Percentiles rank a stretch among this genome's conserved stretches.
Conservation (phyloP, 2,888 invertebrate genomes). For the Zygogramma bicolorata region DNA sequence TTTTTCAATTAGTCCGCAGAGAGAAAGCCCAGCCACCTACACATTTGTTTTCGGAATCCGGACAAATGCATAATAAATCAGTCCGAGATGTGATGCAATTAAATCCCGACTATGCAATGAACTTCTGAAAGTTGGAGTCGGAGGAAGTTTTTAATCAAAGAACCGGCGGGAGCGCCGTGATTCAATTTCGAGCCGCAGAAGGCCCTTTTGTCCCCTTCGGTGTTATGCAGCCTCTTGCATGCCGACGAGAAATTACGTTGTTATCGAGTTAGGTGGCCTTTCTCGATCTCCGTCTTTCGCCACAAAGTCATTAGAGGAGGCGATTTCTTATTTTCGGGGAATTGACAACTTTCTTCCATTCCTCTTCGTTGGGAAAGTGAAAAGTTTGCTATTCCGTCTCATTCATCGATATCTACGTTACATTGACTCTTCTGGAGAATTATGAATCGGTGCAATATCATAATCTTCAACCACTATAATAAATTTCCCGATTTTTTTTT, state of each 20-base stretch:
- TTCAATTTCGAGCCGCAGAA: conserved; percentile 61
- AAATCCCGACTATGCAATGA: conserved; percentile 59
- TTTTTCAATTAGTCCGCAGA: conserved; percentile 11
- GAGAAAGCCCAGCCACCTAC: not conserved
- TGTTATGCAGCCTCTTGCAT: conserved; percentile 59
- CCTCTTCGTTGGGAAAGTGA: too few species aligned
- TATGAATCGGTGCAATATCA: too few species aligned
- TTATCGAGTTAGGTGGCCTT: conserved; percentile 59
- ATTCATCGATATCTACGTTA: too few species aligned
- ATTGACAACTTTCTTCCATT: conserved; percentile 40
- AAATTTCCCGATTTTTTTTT: too few species aligned
- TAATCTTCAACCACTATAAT: too few species aligned
- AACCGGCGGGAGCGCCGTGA: conserved; percentile 53
- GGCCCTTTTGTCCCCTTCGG: conserved; percentile 59
- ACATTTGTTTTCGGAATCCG: conserved; percentile 47
- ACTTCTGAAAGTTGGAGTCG: conserved; percentile 60
- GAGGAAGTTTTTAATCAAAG: conserved; percentile 62
- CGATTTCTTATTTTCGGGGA: conserved; percentile 33
- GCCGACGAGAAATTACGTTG: conserved; percentile 62
- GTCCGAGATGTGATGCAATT: conserved; percentile 61
- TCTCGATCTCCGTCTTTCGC: conserved; percentile 32
- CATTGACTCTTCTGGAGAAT: too few species aligned
- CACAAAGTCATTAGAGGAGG: conserved; percentile 36
- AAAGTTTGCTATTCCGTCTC: too few species aligned
- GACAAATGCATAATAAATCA: conserved; percentile 61